Percentiles rank a stretch among this genome's conserved stretches.
Conservation (phyloP, 2,797 vertebrate genomes). For the Eidolon dupreanum region DNA sequence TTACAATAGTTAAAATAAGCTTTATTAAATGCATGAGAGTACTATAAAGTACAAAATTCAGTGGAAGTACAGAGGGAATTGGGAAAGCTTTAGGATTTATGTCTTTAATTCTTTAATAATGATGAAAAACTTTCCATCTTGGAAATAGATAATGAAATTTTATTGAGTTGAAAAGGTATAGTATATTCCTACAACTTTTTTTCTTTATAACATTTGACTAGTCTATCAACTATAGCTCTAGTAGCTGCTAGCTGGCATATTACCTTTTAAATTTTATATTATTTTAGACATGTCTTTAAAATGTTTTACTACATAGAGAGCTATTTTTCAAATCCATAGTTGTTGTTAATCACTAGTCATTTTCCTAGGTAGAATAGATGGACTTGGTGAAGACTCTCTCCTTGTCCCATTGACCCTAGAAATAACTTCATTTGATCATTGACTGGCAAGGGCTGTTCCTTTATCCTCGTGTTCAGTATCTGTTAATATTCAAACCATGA, state of each 20-base stretch:
- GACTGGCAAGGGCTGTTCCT: neutral
- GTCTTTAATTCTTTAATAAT: constrained; percentile 10
- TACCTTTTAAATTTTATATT: constrained; percentile 23
- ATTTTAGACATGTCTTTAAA: constrained; percentile 33
- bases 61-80: neutral
- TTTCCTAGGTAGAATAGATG: neutral
- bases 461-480: neutral
- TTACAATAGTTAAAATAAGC: neutral
- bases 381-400: neutral
- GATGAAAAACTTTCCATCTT: neutral
- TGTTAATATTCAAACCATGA: neutral
- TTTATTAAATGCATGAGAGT: constrained; percentile 16
- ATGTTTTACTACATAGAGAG: neutral
- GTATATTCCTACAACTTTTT: neutral
- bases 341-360: neutral
- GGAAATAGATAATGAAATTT: neutral
- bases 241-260: neutral
- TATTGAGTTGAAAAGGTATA: neutral
- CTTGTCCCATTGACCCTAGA: neutral
- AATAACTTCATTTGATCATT: neutral
- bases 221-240: neutral
- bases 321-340: neutral
- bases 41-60: neutral
- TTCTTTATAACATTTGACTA: neutral
- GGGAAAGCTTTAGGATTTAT: neutral